Conservation (phyloP, 1,140 invertebrate genomes). For the Papilio xuthus region DNA sequence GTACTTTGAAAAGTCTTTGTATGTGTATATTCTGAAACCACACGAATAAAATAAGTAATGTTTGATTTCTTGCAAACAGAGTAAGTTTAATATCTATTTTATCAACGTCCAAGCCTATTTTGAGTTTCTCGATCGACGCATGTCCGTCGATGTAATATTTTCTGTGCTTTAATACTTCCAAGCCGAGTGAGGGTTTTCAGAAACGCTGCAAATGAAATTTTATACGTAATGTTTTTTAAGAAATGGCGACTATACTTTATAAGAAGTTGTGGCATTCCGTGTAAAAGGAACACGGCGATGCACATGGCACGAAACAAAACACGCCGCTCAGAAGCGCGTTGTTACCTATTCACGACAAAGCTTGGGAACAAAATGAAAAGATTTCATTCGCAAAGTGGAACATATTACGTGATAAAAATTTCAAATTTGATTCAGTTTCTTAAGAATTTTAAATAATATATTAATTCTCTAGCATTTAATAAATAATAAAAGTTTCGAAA, state of each 20-base stretch:
- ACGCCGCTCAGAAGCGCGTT: not conserved
- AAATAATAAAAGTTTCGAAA: not conserved
- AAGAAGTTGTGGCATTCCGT: not conserved
- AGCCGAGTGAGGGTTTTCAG: too few relatives aligned
- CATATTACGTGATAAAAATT: not conserved
- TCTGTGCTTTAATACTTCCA: too few relatives aligned
- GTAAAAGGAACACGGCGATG: not conserved
- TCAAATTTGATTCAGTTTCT: not conserved
- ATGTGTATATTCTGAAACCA: too few relatives aligned
- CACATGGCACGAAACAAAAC: not conserved
- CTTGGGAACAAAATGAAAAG: not conserved
- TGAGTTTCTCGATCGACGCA: too few relatives aligned
- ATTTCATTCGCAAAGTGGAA: slow-evolving; percentile 9
- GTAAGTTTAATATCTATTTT: too few relatives aligned
- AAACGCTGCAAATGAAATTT: too few relatives aligned
- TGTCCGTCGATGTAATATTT: too few relatives aligned
- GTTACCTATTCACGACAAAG: not conserved
- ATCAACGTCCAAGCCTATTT: too few relatives aligned
- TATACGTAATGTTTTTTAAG: not conserved
- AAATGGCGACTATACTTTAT: not conserved
- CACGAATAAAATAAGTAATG: too few relatives aligned
- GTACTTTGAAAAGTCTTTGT: not conserved
- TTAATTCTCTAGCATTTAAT: not conserved
- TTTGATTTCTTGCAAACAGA: too few relatives aligned
- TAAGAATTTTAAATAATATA: not conserved